A percentile compares a stretch with the other conserved stretches of the same genome.
These are phyloP conservation scores for Vidua macroura DNA, from an alignment of 2,113 vertebrate genomes.

Conservation along the genomic window DNA sequence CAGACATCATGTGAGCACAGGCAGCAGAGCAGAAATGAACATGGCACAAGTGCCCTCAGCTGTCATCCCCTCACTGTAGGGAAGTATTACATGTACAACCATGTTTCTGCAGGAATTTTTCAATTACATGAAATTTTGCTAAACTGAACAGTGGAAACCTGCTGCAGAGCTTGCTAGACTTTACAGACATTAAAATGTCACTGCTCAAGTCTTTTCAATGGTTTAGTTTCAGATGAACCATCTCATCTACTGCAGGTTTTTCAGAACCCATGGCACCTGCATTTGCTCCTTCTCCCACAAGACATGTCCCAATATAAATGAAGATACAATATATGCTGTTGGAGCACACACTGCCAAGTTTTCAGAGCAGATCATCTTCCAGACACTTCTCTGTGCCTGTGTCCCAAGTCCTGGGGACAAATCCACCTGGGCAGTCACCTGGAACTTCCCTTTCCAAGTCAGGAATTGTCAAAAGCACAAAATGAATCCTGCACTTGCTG, in stretches of 20 bases:
- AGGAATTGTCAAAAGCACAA: background rate
- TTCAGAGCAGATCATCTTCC: background rate
- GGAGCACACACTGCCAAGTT: background rate
- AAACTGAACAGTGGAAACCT: background rate
- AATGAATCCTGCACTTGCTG: background rate
- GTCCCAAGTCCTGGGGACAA: background rate
- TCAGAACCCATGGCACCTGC: background rate
- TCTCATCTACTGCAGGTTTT: background rate
- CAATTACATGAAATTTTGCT: background rate
- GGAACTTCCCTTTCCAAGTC: background rate
- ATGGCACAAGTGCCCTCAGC: background rate
- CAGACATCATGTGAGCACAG: background rate
- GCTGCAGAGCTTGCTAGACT: background rate
- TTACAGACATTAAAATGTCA: background rate
- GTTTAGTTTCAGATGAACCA: background rate
- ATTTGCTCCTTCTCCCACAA: background rate
- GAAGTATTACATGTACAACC: accelerated
- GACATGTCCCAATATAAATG: accelerated
- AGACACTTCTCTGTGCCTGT: accelerated
- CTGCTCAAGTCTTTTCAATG: background rate
- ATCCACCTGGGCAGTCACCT: background rate
- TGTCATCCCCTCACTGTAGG: background rate
- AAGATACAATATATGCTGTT: accelerated
- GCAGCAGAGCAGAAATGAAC: background rate
- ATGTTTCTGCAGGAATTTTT: background rate